These are phyloP conservation scores for Carterocephalus palaemon DNA, from an alignment of 2,888 invertebrate genomes.

Conservation along the genomic window DNA sequence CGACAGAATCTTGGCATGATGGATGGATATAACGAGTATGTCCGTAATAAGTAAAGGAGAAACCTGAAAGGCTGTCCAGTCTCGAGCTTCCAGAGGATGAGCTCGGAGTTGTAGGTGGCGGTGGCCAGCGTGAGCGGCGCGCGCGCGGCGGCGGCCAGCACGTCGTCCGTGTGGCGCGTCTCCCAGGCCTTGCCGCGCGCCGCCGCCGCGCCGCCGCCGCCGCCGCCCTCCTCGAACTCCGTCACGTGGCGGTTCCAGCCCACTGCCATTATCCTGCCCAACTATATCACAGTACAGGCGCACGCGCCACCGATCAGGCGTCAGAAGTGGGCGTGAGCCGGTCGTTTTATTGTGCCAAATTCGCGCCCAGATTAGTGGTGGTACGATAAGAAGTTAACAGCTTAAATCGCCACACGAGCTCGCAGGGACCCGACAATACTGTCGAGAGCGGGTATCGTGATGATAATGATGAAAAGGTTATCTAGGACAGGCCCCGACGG, in stretches of 20 bases:
- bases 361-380: no score
- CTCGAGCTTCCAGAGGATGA: conserved; percentile 89
- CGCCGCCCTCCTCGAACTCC: conserved; percentile 79
- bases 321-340: no score
- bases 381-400: no score
- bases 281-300: no score
- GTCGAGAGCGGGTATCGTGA: no score
- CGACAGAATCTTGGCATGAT: no score
- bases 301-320: no score
- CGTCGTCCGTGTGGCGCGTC: conserved; percentile 85
- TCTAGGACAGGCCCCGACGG: no score
- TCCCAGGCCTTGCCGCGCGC: conserved; percentile 84
- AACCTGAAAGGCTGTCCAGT: conserved; percentile 86
- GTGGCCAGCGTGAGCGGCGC: conserved; percentile 85
- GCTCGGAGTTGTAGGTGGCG: conserved; percentile 86
- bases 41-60: not conserved
- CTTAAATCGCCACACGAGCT: no score
- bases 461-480: no score
- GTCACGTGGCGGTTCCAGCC: conserved; percentile 88
- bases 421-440: no score
- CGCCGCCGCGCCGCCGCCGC: conserved; percentile 58
- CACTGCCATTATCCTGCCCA: conserved; percentile 83
- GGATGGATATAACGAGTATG: not conserved
- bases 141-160: conserved; percentile 83
- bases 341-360: no score